Evolutionary conservation across 2,888 invertebrate genomes (phyloP).

Genomic region (Acheta domesticus): DNA sequence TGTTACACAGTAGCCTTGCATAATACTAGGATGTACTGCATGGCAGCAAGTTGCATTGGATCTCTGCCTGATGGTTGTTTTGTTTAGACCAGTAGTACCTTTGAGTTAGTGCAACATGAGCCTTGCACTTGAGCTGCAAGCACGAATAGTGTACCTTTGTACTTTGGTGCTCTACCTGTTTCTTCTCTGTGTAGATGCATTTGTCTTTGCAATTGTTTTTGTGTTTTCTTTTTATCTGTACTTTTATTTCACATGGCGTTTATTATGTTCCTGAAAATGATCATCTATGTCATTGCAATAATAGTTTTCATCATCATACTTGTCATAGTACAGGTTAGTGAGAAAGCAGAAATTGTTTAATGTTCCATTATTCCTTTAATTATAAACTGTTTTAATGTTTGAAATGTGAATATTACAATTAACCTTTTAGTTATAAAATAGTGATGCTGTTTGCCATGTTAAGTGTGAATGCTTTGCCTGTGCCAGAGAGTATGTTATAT

Average conservation of each 20-base stretch:
- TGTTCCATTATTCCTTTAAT: too few relatives aligned
- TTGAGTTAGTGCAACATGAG: not conserved
- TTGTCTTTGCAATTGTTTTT: not conserved
- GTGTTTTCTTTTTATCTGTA: not conserved
- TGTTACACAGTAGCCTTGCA: not conserved
- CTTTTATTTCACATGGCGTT: not conserved
- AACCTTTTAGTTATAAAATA: too few relatives aligned
- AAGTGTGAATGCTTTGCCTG: too few relatives aligned
- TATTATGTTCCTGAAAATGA: not conserved
- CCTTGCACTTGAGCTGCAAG: not conserved
- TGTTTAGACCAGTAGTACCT: not conserved
- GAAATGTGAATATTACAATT: too few relatives aligned
- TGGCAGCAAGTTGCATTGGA: not conserved
- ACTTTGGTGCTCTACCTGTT: not conserved
- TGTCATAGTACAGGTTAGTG: not conserved
- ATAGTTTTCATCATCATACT: not conserved
- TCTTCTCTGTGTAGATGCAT: not conserved
- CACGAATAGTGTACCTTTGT: not conserved
- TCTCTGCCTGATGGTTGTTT: not conserved
- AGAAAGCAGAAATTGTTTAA: not conserved
- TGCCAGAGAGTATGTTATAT: too few relatives aligned
- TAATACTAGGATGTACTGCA: not conserved
- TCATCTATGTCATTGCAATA: not conserved
- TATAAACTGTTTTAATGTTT: too few relatives aligned
- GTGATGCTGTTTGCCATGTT: too few relatives aligned